These are phyloP conservation scores for Megalonaias nervosa DNA, from an alignment of 1,140 invertebrate genomes.

Conservation along the genomic window DNA sequence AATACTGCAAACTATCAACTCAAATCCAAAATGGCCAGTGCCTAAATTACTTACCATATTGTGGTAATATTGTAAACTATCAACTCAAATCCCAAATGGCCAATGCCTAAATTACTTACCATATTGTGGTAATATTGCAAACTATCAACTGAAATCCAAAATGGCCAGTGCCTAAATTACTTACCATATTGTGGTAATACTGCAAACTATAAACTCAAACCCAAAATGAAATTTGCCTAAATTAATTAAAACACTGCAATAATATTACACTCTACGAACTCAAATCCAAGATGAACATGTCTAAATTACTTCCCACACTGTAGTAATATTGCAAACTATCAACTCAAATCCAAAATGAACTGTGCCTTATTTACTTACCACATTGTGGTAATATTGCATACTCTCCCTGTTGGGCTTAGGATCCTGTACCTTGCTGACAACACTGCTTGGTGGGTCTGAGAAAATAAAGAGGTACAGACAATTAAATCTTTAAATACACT, in stretches of 20 bases:
- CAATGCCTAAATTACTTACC: too few relatives aligned
- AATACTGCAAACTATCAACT: background rate
- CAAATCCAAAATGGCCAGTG: conserved; percentile 76
- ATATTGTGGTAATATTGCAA: background rate
- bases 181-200: background rate
- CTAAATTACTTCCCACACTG: background rate
- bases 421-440: conserved; percentile 47
- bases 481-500: too few relatives aligned
- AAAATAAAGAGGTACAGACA: too few relatives aligned
- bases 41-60: conserved; percentile 56
- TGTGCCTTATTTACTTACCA: conserved; percentile 55
- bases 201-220: background rate
- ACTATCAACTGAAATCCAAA: background rate
- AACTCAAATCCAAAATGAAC: conserved; percentile 76
- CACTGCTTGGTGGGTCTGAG: too few relatives aligned
- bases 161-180: background rate
- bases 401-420: conserved; percentile 63
- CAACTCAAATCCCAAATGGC: conserved; percentile 1
- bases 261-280: background rate
- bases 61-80: conserved; percentile 63
- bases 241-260: background rate
- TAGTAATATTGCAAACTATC: background rate
- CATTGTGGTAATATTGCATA: conserved; percentile 67
- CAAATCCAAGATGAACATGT: background rate
- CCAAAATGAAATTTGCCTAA: background rate